Percentiles rank a stretch among this genome's conserved stretches.
phyloP scores from a whole-genome alignment of 2,113 vertebrate genomes.

The Onychostoma macrolepis region DNA sequence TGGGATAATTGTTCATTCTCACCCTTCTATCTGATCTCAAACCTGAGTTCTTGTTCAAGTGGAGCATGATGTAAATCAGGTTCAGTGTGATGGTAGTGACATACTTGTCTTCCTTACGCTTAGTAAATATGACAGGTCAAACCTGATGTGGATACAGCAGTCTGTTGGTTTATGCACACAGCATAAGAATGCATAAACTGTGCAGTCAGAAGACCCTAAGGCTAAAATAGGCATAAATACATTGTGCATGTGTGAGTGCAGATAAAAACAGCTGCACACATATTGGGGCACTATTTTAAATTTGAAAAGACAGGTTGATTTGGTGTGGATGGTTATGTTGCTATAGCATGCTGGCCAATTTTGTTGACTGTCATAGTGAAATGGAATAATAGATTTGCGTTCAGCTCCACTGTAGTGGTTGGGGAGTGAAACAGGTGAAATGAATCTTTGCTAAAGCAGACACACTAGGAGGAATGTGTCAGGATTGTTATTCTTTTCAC shows the following conservation, averaged over 20 bases:
- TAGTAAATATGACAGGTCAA: conserved; percentile 25
- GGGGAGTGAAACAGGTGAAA: conserved; percentile 6
- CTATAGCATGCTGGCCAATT: neutral
- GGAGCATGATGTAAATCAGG: conserved; percentile 7
- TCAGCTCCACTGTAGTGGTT: neutral
- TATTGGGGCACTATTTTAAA: neutral
- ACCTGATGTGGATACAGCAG: neutral
- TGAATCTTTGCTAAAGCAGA: conserved; percentile 12
- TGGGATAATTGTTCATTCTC: neutral
- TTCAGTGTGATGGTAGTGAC: neutral
- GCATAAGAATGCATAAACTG: neutral
- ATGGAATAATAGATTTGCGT: neutral
- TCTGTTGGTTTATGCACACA: neutral
- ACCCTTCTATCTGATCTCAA: neutral
- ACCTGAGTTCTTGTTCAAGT: neutral
- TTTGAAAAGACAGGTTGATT: conserved; percentile 28
- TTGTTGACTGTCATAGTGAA: neutral
- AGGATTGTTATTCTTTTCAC: neutral
- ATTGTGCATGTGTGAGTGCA: neutral
- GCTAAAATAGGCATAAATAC: conserved; percentile 10
- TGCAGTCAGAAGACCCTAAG: conserved; percentile 23
- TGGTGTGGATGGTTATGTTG: neutral
- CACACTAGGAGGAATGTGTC: neutral
- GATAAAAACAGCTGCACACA: neutral
- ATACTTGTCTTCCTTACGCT: neutral